Evolutionary conservation across 1,140 invertebrate genomes (phyloP), one percentile per base, ranked within the genome.

Genomic region (Phortica variegata): DNA sequence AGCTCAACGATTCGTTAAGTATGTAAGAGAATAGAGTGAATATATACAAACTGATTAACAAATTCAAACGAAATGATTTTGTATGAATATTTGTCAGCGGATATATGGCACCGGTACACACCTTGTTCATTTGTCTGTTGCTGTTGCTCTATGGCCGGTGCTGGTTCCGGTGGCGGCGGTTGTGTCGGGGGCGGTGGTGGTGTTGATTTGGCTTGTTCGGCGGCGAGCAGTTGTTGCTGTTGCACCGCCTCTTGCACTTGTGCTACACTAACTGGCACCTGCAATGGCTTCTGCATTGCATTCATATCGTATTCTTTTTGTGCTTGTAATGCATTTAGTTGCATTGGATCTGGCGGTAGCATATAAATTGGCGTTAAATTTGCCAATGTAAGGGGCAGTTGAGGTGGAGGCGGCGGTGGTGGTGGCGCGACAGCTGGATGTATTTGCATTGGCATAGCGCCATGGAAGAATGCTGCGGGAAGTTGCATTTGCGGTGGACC

Each of bases 221-320:
- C 10, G 33, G n/a, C 12, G 4, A 36, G 6, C 18, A 32, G 31
- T 19, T 53, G 50, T 12, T 42, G 45, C n/a, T 47, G 38, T 7
- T 47, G 49, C 26, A 49, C 53, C 8, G 31, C 34, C 20, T 26
- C 15, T 34, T 47, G 44, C 8, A 21, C 6, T 26, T 41, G 38
- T 10, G 23, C 23, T 26, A 10, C 23, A 6, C 5, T 26, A 26
- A 26, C 23, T 26, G 23, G 23, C 23, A 26, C 23, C 23, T 26
- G 23, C 23, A 26, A 6, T n/a, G 73, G 73, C 21, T 76, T 73
- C 17, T 73, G 73, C 47, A 76, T 75, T 9, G 73, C 68, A 52
- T 58, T 74, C 29, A 76, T 56, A 55, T 76, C 70, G 15, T 75
- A 70, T 20, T 76, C 73, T 38, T 69, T 74, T 12, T 73, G 73